These are phyloP conservation scores for Chesias legatella DNA, from an alignment of 2,888 invertebrate species.

Conservation along the genomic window DNA sequence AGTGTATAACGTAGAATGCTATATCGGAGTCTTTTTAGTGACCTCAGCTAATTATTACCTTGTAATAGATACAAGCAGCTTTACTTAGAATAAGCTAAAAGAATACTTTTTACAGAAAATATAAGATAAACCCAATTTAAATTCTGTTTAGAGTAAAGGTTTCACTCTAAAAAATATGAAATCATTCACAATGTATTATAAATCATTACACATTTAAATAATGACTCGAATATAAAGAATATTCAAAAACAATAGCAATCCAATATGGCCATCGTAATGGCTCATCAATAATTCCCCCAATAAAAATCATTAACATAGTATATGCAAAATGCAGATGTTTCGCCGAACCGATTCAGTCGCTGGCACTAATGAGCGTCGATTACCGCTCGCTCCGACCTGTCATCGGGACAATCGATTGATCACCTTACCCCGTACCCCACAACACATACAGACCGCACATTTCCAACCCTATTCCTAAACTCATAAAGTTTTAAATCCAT, in stretches of 20 bases:
- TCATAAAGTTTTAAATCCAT: conserved; percentile 19
- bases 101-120: too few species aligned
- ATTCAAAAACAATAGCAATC: background rate
- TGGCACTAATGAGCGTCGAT: conserved; percentile 60
- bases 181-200: too few species aligned
- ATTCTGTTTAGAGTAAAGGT: too few species aligned
- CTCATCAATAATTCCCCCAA: conserved; percentile 33
- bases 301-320: conserved; percentile 30
- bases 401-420: conserved; percentile 63
- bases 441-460: conserved; percentile 13
- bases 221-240: background rate
- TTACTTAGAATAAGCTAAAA: too few species aligned
- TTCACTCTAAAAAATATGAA: too few species aligned
- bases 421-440: conserved; percentile 11
- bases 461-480: conserved; percentile 21
- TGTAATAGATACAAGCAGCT: too few species aligned
- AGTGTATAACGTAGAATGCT: too few species aligned
- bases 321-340: conserved; percentile 41
- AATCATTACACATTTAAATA: too few species aligned
- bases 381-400: conserved; percentile 60
- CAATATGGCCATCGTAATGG: conserved; percentile 20
- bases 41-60: too few species aligned
- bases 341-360: conserved; percentile 49
- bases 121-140: too few species aligned
- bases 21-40: too few species aligned